Conservation (phyloP, 2,888 invertebrate species). For the Trichopoda pennipes region DNA sequence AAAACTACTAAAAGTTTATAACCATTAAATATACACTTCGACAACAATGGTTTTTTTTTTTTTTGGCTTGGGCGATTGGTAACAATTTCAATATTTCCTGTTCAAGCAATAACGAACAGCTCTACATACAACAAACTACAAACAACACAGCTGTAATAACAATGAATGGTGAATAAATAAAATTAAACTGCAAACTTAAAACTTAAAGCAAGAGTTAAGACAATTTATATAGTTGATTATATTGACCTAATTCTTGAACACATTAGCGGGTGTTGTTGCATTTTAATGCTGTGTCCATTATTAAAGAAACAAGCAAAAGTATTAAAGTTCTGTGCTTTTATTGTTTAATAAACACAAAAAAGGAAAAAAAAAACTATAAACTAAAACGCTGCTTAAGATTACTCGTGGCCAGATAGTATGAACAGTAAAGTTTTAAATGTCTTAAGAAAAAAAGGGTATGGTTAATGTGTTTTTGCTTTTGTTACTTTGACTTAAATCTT, state of each 20-base stretch:
- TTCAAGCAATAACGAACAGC: conserved; percentile 5
- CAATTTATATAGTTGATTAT: conserved; percentile 68
- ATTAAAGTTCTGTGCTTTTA: conserved; percentile 20
- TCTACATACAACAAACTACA: not conserved
- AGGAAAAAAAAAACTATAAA: conserved; percentile 17
- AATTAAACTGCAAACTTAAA: conserved; percentile 33
- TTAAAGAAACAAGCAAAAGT: conserved; percentile 11
- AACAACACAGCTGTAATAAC: not conserved
- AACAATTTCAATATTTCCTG: conserved; percentile 13
- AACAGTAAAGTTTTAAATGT: conserved; percentile 39
- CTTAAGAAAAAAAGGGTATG: conserved; percentile 40
- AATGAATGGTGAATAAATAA: conserved; percentile 31
- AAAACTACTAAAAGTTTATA: not conserved
- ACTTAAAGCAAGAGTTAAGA: conserved; percentile 44
- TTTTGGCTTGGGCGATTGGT: conserved; percentile 14
- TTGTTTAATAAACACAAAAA: conserved; percentile 18
- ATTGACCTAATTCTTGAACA: conserved; percentile 75
- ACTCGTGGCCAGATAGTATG: conserved; percentile 64
- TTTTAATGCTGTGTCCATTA: conserved; percentile 56
- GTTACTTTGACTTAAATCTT: not conserved
- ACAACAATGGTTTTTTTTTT: conserved; percentile 27
- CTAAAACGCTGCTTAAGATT: conserved; percentile 53
- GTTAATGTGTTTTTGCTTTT: conserved; percentile 19
- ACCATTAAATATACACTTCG: not conserved
- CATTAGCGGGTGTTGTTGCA: conserved; percentile 70